Evolutionary conservation across 1,140 invertebrate species (phyloP).

Genomic region (Ridgeia piscesae): DNA sequence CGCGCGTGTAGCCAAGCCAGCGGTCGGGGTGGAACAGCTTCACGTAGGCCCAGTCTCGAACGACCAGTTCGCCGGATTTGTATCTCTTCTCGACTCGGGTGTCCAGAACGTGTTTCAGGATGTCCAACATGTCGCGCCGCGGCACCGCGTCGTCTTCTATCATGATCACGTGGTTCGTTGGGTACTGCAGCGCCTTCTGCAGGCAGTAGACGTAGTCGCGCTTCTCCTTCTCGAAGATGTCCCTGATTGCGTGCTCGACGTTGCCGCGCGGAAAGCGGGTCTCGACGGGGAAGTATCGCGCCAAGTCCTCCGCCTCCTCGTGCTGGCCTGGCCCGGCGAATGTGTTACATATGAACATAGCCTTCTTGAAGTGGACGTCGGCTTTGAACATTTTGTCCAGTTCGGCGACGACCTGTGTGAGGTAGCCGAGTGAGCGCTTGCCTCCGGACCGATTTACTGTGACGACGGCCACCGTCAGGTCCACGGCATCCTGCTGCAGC

Average conservation of each 20-base stretch:
- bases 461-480: conserved; percentile 6
- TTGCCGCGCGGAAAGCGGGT: conserved; percentile 14
- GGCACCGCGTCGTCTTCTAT: conserved; percentile 46
- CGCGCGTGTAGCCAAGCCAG: conserved; percentile 10
- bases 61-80: neutral
- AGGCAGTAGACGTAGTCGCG: conserved; percentile 46
- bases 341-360: conserved; percentile 18
- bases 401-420: conserved; percentile 15
- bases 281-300: neutral
- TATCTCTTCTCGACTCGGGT: neutral
- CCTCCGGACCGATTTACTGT: neutral
- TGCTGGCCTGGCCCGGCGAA: conserved; percentile 13
- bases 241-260: conserved; percentile 5
- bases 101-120: conserved; percentile 37
- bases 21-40: conserved; percentile 17
- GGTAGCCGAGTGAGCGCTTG: neutral
- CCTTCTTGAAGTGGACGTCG: neutral
- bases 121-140: conserved; percentile 33
- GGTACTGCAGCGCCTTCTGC: conserved; percentile 35
- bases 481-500: neutral
- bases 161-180: conserved; percentile 39
- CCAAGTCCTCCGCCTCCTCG: neutral
- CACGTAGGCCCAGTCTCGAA: neutral
- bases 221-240: conserved; percentile 37
- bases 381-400: neutral